phyloP scores from a whole-genome alignment of 2,113 vertebrate genomes.

The Catharus minimus region DNA sequence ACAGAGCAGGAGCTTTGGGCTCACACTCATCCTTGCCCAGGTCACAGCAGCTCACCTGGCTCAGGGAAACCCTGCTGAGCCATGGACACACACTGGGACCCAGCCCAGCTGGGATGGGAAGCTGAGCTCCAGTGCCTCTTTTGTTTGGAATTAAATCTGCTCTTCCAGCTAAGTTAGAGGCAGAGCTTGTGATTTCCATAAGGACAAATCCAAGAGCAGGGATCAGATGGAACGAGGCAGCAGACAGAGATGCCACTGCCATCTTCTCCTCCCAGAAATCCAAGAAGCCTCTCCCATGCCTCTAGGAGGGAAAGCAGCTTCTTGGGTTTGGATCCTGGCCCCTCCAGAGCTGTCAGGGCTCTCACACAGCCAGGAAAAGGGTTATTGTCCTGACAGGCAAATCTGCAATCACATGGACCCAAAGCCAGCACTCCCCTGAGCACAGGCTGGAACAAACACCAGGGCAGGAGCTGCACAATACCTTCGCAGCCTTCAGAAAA shows the following conservation, averaged over 20 bases:
- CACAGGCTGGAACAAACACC: background rate
- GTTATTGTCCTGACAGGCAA: background rate
- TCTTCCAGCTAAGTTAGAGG: background rate
- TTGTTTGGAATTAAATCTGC: background rate
- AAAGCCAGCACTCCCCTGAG: background rate
- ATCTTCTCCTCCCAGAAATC: background rate
- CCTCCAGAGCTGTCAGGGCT: background rate
- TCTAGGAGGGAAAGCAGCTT: background rate
- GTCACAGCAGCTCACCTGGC: background rate
- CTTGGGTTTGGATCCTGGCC: background rate
- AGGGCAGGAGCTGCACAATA: background rate
- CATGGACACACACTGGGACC: background rate
- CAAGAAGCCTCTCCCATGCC: background rate
- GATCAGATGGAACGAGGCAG: background rate
- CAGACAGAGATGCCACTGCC: background rate
- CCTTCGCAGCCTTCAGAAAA: background rate
- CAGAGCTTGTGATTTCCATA: background rate
- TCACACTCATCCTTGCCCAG: background rate
- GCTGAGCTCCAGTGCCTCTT: background rate
- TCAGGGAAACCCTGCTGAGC: background rate
- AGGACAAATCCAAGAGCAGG: background rate
- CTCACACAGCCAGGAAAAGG: background rate
- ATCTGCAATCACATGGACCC: fast-evolving
- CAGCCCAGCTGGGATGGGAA: background rate
- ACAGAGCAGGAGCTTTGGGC: background rate